Evolutionary conservation across 2,888 invertebrate species (phyloP), one percentile per base, ranked within the genome.

Genomic region (Drosophila ezoana): DNA sequence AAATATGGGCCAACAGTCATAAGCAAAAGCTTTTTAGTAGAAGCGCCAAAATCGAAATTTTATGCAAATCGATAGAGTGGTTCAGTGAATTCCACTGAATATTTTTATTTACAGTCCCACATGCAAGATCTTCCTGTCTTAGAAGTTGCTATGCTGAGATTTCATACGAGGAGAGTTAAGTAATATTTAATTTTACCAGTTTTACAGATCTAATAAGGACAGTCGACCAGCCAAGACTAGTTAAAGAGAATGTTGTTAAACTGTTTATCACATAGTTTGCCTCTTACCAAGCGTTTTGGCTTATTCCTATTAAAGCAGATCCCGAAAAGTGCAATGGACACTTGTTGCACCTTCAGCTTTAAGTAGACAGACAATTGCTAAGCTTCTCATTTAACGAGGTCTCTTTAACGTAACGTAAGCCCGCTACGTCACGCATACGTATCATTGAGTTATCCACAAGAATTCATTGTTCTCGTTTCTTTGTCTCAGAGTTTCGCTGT

Each of bases 401-500:
- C 16, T 16, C 9, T 11, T n/a, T 9, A 43, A 53, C 59, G 38
- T 40, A 38, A 67, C 41, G 41, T 37, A 40, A 62, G 6, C n/a
- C 11, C n/a, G 38, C 37, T 44, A 20, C 28, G 35, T 33, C 32
- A 62, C 43, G 38, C 32, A 44, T 47, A 61, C 77, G 67, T 64
- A 53, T 62, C 71, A 58, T 58, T 67, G 18, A 72, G 62, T 52
- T 59, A 45, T 45, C 51, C 53, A 43, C 48, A 47, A 18, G 67
- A 52, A 61, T 57, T 59, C 74, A 61, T 76, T 67, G 76, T 69
- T 61, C 66, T 75, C 52, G 45, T 18, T 49, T 47, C 60, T 75
- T 85, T 81, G 79, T 81, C 79, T 74, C 74, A 53, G 38, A 60
- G 56, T 44, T 56, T 56, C 63, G 45, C 76, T 65, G 51, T 65